Evolutionary conservation across 2,113 vertebrate genomes (phyloP), one percentile per base, ranked within the genome.

Genomic region (Glaucidium brasilianum): DNA sequence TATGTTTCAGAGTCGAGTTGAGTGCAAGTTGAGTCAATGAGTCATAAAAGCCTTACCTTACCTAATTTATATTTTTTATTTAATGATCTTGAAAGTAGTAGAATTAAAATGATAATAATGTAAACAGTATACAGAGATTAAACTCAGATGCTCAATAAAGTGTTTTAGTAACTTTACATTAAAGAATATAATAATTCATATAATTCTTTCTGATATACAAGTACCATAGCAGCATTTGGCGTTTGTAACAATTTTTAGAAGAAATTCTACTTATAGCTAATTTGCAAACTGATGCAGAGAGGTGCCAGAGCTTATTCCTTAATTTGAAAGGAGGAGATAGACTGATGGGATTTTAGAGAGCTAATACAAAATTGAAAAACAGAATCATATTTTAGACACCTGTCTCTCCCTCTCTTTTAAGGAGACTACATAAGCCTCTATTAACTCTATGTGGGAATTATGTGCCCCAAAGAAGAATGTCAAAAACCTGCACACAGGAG

Each of bases 21-120:
- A 39, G 39, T 39, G 34, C 23, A 47, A 85, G 14, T 47, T 63
- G 72, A 94, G n/a, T 71, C 68, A 68, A 74, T 86, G 76, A 74
- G 8, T 85, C 83, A 32, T 85, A 92, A 72, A 47, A 93, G 12
- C 19, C 23, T 75, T 85, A 50, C 21, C 37, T 94, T 96, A 80
- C 50, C 43, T 83, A 80, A 85, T 90, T 90, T 88, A 47, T 91
- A 92, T 91, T 77, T 92, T 9, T 66, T 83, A 77, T 30, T 72
- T 93, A 76, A 89, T 95, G 62, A 83, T 92, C 37, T 96, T 79
- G 73, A 93, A 75, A 94, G 66, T 35, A 94, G 64, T 67, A 94
- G 91, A 89, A 96, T 93, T 69, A 88, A 93, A 95, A 85, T 39
- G 2, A 19, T 67, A 79, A 66, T 87, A 91, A 96, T 59, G 16